Evolutionary conservation across 2,888 invertebrate genomes (phyloP), one percentile per base, ranked within the genome.

Genomic region (Cryptophagus acutangulus): DNA sequence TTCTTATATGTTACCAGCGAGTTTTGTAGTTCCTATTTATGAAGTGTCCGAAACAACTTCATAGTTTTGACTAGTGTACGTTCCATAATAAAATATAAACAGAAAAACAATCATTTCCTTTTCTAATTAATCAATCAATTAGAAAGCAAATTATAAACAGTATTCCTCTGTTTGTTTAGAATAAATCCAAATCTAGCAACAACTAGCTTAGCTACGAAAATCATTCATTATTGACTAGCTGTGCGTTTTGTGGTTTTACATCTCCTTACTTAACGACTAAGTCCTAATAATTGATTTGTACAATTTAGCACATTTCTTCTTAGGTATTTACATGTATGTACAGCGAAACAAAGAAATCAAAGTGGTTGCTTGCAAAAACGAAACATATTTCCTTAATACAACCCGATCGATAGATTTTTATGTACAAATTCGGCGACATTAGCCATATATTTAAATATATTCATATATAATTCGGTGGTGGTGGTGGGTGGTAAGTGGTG

Each of bases 11-110:
- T 78, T 76, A 80, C 79, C 79, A 80, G 80, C 80, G 81, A 81
- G 81, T 80, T 79, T 80, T 79, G 79, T 79, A 80, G 79, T 80
- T 81, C 79, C 80, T 79, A 78, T 79, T 74, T 63, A 73, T 72
- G 77, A 62, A 65, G 63, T 61, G 52, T 26, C 12, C n/a, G n/a
- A 26, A 12, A 10, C 13, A 13, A 59, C 64, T 58, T 58, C 64
- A 64, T 35, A 40, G 56, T 51, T 59, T 67, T 69, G 69, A 69
- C 69, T 70, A 70, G 67, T 66, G 65, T 66, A 66, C 62, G 59
- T 65, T 67, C 68, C 51, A 58, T 57, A 58, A 57, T 55, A 26
- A 26, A 26, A 6, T 6, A 26, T 12, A 6, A 12, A 26, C n/a
- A 26, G 3, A 26, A n/a, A 26, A n/a, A 26, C 12, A 12, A 20